Percentiles rank a stretch among this genome's conserved stretches.
Evolutionary conservation across 2,888 invertebrate species (phyloP).

Genomic region (Cosmia trapezina): DNA sequence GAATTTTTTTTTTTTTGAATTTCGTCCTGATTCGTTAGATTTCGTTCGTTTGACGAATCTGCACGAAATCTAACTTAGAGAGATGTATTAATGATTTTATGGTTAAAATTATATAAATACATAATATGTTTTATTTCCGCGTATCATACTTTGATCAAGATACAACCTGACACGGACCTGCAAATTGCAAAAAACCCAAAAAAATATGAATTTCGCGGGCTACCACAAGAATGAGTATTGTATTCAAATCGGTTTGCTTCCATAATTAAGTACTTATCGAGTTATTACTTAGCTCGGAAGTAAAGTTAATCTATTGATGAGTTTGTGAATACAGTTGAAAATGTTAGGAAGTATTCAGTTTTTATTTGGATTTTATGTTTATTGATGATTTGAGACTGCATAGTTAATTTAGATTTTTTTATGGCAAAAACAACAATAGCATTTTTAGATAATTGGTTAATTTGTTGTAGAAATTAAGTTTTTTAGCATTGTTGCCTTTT

Average conservation of each 20-base stretch:
- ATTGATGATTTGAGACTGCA: background rate
- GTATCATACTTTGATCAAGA: too few species aligned
- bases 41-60: too few species aligned
- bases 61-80: too few species aligned
- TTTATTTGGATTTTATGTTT: background rate
- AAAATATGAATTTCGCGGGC: too few species aligned
- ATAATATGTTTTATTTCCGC: too few species aligned
- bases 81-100: too few species aligned
- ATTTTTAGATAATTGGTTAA: background rate
- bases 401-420: constrained; percentile 30
- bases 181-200: too few species aligned
- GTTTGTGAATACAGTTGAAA: background rate
- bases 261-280: constrained; percentile 38
- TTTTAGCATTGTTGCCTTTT: background rate
- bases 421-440: background rate
- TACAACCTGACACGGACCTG: too few species aligned
- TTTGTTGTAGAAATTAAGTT: background rate
- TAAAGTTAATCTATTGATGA: background rate
- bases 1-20: too few species aligned
- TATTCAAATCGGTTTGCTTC: constrained; percentile 54
- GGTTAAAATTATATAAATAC: too few species aligned
- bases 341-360: constrained; percentile 26
- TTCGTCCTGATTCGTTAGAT: too few species aligned
- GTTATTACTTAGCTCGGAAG: constrained; percentile 21
- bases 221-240: constrained; percentile 48